Evolutionary conservation across 2,113 vertebrate species (phyloP).

Genomic region (Syngnathus typhle): DNA sequence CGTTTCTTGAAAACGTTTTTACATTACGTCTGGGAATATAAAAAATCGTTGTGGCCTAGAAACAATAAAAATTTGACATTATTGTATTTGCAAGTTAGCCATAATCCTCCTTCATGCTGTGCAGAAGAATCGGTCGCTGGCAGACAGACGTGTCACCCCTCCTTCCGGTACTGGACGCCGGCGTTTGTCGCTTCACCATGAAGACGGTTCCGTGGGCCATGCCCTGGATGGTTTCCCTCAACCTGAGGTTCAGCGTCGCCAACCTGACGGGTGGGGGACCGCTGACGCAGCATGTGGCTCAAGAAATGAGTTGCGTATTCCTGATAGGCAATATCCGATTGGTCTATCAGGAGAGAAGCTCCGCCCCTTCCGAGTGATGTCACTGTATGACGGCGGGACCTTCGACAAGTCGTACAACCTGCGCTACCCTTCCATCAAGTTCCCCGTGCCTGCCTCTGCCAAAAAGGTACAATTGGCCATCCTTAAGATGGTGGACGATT

Average conservation of each 20-base stretch:
- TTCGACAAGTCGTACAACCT: conserved; percentile 74
- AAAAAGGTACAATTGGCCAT: conserved; percentile 56
- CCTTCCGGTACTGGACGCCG: conserved; percentile 63
- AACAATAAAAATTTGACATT: background rate
- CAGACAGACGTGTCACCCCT: conserved; percentile 73
- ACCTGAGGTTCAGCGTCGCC: conserved; percentile 66
- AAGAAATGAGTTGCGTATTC: background rate
- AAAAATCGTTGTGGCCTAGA: background rate
- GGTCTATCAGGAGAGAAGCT: conserved; percentile 27
- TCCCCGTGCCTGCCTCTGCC: conserved; percentile 52
- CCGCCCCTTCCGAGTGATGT: conserved; percentile 53
- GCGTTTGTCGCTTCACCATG: conserved; percentile 68
- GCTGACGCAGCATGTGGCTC: background rate
- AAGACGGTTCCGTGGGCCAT: conserved; percentile 73
- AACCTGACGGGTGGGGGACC: conserved; percentile 41
- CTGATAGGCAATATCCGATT: background rate
- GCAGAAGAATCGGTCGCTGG: conserved; percentile 71
- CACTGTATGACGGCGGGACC: conserved; percentile 68
- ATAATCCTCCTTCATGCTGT: background rate
- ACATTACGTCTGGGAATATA: background rate
- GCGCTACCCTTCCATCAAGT: conserved; percentile 60
- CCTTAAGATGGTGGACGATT: background rate
- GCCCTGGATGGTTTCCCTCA: conserved; percentile 71
- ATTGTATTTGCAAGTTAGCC: no score
- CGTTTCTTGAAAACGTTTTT: background rate